phyloP scores from a whole-genome alignment of 2,113 vertebrate genomes.

The Ramphastos sulfuratus region DNA sequence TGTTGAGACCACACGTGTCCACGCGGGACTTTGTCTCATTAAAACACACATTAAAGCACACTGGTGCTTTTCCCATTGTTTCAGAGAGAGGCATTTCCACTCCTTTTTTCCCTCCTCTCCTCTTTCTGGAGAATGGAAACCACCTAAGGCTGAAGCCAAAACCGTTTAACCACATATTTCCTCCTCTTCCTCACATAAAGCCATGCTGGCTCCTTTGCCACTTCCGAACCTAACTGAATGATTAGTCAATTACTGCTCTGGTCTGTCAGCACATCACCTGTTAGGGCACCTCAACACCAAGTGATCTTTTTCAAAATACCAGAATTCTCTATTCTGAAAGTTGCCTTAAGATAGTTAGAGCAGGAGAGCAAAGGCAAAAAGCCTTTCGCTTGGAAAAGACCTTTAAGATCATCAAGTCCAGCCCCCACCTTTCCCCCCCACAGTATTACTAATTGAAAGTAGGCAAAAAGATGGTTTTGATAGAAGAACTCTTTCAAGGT shows the following conservation, averaged over 20 bases:
- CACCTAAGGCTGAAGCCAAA: conserved; percentile 72
- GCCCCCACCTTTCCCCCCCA: background rate
- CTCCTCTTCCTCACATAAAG: conserved; percentile 86
- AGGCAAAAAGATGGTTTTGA: background rate
- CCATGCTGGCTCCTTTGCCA: conserved; percentile 68
- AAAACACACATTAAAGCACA: conserved; percentile 19
- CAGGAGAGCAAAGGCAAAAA: background rate
- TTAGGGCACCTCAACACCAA: background rate
- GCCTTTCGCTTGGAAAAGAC: no score
- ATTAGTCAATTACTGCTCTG: conserved; percentile 22
- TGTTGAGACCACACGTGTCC: background rate
- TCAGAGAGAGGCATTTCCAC: conserved; percentile 29
- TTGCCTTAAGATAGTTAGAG: background rate
- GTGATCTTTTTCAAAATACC: background rate
- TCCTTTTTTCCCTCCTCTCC: background rate
- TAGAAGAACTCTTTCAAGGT: background rate
- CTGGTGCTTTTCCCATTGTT: conserved; percentile 30
- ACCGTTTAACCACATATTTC: conserved; percentile 92
- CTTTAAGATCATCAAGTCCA: background rate
- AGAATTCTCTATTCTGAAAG: background rate
- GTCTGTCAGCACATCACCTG: background rate
- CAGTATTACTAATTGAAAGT: background rate
- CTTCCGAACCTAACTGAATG: conserved; percentile 41
- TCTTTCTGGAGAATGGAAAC: conserved; percentile 77
- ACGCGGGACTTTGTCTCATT: background rate